Evolutionary conservation across 2,888 invertebrate species (phyloP), one percentile per base, ranked within the genome.

Genomic region (Agrotis clavis): DNA sequence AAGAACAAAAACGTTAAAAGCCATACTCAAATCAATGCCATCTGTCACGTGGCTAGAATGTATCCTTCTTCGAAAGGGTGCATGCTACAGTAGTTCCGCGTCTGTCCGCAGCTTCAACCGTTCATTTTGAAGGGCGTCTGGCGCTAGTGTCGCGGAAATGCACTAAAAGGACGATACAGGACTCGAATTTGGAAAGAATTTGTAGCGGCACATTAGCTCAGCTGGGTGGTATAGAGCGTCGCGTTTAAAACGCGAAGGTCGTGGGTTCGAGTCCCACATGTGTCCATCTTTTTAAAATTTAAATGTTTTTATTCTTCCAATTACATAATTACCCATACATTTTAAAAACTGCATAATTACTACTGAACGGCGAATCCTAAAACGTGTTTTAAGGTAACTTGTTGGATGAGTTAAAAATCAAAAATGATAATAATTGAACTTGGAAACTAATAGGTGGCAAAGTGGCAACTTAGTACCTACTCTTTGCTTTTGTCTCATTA

Each of bases 251-350:
- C 54, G 69, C 16, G 50, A 25, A 64, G 65, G 67, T 67, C 50
- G 67, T 67, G 67, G 67, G 50, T 67, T 67, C 64, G 45, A 69
- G 68, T 68, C 68, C 69, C 30, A 45, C 69, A 69, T 67, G 68
- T 68, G 41, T 50, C 66, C 50, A 66, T 35, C 21, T 66, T 67
- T 68, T 50, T 3, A 19, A 35, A 30, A 16, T 63, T 21, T 54
- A 35, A 41, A 41, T 11, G 41, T 41, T 11, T 11, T 41, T 30
- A 4, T n/a, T n/a, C 35, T 35, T 7, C 35, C 35, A 9, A 35
- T 35, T 35, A 35, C 35, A 35, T 41, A 41, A 11, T 1, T 41
- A 41, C 9, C 41, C 41, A 41, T 2, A 11, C 9, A 41, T 11
- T 41, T 41, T 41, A 9, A 41, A 41, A 41, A 11, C 9, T 41